Evolutionary conservation across 2,888 invertebrate genomes (phyloP).

Genomic region (Limnephilus rhombicus): DNA sequence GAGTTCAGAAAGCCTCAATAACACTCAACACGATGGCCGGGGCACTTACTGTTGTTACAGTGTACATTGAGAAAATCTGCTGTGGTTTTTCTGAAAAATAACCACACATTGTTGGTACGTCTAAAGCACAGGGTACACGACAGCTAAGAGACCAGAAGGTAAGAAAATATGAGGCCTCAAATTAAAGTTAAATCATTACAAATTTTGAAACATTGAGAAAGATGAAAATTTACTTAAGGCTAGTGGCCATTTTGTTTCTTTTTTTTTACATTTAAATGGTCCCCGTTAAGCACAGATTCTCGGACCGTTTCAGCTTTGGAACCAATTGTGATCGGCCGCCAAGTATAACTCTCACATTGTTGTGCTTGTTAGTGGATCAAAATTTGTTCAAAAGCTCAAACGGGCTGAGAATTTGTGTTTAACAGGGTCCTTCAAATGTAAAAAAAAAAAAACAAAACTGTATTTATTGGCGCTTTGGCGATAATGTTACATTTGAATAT

Average conservation of each 20-base stretch:
- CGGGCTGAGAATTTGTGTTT: too few relatives aligned
- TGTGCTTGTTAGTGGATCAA: too few relatives aligned
- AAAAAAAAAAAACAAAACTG: too few relatives aligned
- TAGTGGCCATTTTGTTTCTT: neutral
- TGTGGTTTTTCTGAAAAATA: conserved; percentile 66
- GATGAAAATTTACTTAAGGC: too few relatives aligned
- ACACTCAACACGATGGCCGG: conserved; percentile 43
- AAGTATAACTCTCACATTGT: too few relatives aligned
- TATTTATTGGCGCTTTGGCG: too few relatives aligned
- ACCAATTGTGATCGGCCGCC: too few relatives aligned
- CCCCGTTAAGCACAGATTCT: too few relatives aligned
- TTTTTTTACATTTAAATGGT: neutral
- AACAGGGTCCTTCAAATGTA: too few relatives aligned
- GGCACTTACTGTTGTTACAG: conserved; percentile 64
- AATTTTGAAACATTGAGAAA: neutral
- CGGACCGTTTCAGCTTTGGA: too few relatives aligned
- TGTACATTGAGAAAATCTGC: conserved; percentile 66
- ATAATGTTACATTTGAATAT: too few relatives aligned
- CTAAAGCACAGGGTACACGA: conserved; percentile 57
- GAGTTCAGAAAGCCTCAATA: conserved; percentile 54
- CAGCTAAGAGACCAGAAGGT: conserved; percentile 6
- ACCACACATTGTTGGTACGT: conserved; percentile 57
- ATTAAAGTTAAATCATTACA: neutral
- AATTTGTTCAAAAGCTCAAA: too few relatives aligned
- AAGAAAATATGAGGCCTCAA: conserved; percentile 5